phyloP scores from a whole-genome alignment of 2,113 vertebrate genomes.

The Colistium nudipinnis region DNA sequence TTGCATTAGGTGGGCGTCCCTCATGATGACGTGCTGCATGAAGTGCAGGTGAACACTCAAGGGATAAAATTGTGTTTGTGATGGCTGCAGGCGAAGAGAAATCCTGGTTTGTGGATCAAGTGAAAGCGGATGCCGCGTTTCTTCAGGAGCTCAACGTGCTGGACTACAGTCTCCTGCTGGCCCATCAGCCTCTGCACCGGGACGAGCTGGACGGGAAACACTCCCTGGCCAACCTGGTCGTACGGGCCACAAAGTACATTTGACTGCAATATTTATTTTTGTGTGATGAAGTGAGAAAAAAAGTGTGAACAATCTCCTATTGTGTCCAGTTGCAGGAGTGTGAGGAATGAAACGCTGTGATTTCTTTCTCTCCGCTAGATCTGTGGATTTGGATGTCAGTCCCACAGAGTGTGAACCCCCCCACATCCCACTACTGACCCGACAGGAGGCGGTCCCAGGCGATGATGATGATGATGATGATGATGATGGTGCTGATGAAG shows the following conservation, averaged over 20 bases:
- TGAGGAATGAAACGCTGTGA: too few species aligned
- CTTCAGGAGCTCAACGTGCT: conserved; percentile 81
- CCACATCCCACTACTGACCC: conserved; percentile 54
- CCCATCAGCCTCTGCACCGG: conserved; percentile 79
- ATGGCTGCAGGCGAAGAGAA: conserved; percentile 76
- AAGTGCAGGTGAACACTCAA: not conserved
- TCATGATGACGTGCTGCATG: not conserved
- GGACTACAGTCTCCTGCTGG: conserved; percentile 87
- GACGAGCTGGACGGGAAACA: conserved; percentile 75
- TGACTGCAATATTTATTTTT: not conserved
- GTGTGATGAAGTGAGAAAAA: not conserved
- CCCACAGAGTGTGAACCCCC: conserved; percentile 33
- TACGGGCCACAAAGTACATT: conserved; percentile 78
- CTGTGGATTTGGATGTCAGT: conserved; percentile 50
- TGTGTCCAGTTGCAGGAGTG: too few species aligned
- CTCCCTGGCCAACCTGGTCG: conserved; percentile 74
- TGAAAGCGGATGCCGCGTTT: conserved; percentile 83
- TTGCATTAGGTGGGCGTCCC: conserved; percentile 77
- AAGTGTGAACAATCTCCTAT: too few species aligned
- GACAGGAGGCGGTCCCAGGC: conserved; percentile 12
- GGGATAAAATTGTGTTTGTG: not conserved
- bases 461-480: not conserved
- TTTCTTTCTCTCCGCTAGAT: conserved; percentile 55
- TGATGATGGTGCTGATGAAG: not conserved
- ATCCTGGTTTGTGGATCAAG: conserved; percentile 81